Conservation (phyloP, 2,888 invertebrate genomes). For the Andrena bucephala region DNA sequence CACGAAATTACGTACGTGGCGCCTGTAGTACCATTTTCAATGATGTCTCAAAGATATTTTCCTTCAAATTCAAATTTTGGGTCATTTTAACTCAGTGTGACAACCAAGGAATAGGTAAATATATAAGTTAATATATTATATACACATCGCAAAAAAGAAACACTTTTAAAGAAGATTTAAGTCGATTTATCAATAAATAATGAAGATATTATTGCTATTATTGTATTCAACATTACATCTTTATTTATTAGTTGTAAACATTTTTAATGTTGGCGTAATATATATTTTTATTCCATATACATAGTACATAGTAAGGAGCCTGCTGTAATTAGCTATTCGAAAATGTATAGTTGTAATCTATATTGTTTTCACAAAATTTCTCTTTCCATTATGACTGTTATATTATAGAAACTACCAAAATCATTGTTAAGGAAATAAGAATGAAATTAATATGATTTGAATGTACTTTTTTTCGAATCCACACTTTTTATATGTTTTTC, state of each 20-base stretch:
- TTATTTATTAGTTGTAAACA: constrained; percentile 64
- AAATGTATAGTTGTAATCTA: constrained; percentile 49
- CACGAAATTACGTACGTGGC: too few species aligned
- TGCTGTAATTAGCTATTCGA: background rate
- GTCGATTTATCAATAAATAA: constrained; percentile 43
- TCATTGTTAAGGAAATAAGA: constrained; percentile 26
- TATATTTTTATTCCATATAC: constrained; percentile 67
- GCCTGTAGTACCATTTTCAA: too few species aligned
- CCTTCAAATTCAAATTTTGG: too few species aligned
- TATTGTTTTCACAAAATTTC: constrained; percentile 44
- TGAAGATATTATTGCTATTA: constrained; percentile 56
- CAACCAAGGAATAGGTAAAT: constrained; percentile 3
- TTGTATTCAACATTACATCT: constrained; percentile 58
- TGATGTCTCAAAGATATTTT: too few species aligned
- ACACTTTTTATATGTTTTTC: constrained; percentile 25
- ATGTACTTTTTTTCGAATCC: constrained; percentile 23
- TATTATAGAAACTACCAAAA: constrained; percentile 28
- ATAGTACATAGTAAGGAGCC: constrained; percentile 48
- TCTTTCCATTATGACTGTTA: constrained; percentile 50
- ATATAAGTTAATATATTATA: constrained; percentile 41
- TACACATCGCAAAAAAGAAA: constrained; percentile 34
- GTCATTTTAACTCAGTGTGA: too few species aligned
- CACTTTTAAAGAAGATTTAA: constrained; percentile 48
- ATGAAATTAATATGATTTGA: constrained; percentile 35
- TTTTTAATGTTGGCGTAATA: constrained; percentile 66